phyloP scores from a whole-genome alignment of 2,797 vertebrate species.

The Podarcis siculus region DNA sequence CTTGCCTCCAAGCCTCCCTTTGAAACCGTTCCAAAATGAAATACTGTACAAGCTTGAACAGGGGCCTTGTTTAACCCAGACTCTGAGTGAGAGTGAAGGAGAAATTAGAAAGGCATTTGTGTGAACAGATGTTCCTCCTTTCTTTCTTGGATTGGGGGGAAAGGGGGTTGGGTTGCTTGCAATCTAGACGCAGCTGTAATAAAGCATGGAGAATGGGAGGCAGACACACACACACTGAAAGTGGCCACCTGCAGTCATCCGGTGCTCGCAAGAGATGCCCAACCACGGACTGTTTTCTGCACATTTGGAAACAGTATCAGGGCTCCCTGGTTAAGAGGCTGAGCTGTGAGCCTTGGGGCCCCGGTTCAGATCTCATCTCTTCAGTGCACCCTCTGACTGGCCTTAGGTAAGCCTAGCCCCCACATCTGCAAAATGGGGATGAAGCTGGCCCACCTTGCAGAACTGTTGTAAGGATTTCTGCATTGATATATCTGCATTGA shows the following conservation, averaged over 20 bases:
- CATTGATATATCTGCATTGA: neutral
- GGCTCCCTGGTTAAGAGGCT: neutral
- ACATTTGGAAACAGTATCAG: neutral
- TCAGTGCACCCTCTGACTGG: too few relatives aligned
- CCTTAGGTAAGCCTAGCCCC: neutral
- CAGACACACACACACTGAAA: neutral
- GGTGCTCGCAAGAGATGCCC: neutral
- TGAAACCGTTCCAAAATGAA: slow-evolving; percentile 74
- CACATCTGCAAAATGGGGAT: neutral
- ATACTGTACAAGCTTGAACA: slow-evolving; percentile 61
- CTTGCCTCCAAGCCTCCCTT: slow-evolving; percentile 54
- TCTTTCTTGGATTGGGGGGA: slow-evolving; percentile 42
- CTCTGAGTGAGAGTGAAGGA: slow-evolving; percentile 66
- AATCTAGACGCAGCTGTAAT: slow-evolving; percentile 20
- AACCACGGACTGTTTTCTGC: neutral
- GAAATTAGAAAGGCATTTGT: slow-evolving; percentile 72
- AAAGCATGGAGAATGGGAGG: neutral
- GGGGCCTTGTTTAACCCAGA: slow-evolving; percentile 64
- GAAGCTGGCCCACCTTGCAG: too few relatives aligned
- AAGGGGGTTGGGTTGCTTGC: slow-evolving; percentile 31
- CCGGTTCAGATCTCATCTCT: neutral
- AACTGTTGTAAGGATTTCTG: neutral
- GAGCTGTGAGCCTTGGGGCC: neutral
- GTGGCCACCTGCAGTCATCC: neutral
- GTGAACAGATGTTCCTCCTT: slow-evolving; percentile 75